Conservation (phyloP, 2,888 invertebrate genomes). For the Saturnia pavonia region DNA sequence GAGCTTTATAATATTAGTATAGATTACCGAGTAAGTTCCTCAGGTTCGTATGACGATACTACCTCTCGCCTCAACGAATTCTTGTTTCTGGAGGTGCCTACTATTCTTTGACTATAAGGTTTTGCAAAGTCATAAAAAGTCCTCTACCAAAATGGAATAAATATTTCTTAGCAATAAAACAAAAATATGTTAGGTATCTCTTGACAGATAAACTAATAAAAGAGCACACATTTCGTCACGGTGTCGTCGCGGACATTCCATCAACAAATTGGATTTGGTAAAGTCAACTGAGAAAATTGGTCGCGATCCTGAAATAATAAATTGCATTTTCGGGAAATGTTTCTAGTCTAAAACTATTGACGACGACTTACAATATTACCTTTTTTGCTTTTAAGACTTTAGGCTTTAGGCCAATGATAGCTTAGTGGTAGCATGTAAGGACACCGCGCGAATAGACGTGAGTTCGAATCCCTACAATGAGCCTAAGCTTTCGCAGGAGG, state of each 20-base stretch:
- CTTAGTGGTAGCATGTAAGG: too few species aligned
- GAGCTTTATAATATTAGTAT: too few species aligned
- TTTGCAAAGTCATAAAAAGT: background rate
- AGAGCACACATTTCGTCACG: constrained; percentile 18
- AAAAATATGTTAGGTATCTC: constrained; percentile 14
- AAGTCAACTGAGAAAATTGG: constrained; percentile 28
- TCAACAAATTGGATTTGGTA: constrained; percentile 42
- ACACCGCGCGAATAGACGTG: too few species aligned
- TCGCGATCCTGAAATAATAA: constrained; percentile 22
- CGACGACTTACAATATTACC: background rate
- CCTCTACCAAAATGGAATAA: background rate
- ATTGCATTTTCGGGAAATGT: background rate
- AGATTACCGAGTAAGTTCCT: background rate
- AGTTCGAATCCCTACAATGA: too few species aligned
- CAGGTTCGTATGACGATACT: background rate
- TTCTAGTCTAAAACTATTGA: background rate
- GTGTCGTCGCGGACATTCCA: constrained; percentile 29
- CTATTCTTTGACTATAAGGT: background rate
- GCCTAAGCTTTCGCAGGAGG: too few species aligned
- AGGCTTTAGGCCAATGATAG: too few species aligned
- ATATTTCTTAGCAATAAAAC: constrained; percentile 10
- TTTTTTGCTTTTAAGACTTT: background rate
- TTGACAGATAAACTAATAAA: background rate
- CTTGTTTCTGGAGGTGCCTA: background rate
- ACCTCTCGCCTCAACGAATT: background rate